Percentiles rank a stretch among this genome's conserved stretches.
phyloP scores from a whole-genome alignment of 1,140 invertebrate species.

The Brachionus manjavacas region DNA sequence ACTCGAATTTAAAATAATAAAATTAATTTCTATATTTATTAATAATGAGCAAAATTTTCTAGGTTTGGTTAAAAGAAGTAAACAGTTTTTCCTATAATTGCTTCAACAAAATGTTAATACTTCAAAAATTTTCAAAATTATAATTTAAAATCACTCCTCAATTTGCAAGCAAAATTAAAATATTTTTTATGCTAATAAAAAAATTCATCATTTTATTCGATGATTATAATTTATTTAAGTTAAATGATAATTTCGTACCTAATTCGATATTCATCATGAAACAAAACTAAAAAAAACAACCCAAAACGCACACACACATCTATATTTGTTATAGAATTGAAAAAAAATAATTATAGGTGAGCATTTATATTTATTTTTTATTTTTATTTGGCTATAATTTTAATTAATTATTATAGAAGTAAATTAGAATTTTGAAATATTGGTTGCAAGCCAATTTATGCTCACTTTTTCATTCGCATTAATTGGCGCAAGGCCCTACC shows the following conservation, averaged over 20 bases:
- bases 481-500: background rate
- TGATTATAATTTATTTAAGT: background rate
- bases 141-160: background rate
- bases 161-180: background rate
- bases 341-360: background rate
- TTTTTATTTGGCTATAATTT: slow-evolving; percentile 7
- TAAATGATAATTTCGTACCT: background rate
- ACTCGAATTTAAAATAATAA: too few relatives aligned
- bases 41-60: background rate
- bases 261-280: slow-evolving; percentile 8
- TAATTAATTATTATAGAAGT: background rate
- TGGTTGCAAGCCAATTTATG: slow-evolving; percentile 23
- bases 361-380: background rate
- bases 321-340: background rate
- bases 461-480: background rate
- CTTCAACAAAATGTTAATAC: background rate
- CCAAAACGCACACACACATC: background rate
- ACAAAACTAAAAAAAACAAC: background rate
- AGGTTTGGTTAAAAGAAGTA: background rate
- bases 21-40: background rate
- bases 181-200: slow-evolving; percentile 1
- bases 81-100: background rate
- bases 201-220: background rate
- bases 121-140: background rate
- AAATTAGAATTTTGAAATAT: background rate